Base-by-base conservation (phyloP, 2,113 vertebrate species). In the Rhynchomys soricoides region DNA sequence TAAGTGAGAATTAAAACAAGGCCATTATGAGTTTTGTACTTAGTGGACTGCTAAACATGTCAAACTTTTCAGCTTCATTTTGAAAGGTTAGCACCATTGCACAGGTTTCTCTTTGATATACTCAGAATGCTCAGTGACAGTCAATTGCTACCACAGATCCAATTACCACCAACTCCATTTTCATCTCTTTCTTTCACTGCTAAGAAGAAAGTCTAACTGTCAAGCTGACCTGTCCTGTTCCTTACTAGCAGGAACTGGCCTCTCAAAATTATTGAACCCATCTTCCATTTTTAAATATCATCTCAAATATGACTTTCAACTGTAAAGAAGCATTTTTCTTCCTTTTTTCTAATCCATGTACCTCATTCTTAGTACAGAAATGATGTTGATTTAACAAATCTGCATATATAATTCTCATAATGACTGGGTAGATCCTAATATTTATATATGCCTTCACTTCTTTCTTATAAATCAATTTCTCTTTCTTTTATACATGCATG, bases 291-390 rank as follows among this genome's bases (percentile, higher is more conserved):
- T 59, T 37, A 91, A 96, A 94, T 74, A 48, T 0, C 12, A 83
- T 78, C 92, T 93, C 24, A 96, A 77, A 89, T n/a, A 55, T 55
- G 24, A 89, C 15, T 93, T 97, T 79, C 77, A 87, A 40, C 17
- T 17, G 81, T 66, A 90, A 89, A 64, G 75, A 24, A 86, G 19
- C 12, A 6, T 55, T 68, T 16, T 77, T 34, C 40, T 75, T 34
- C 50, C 13, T 5, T 50, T 48, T 21, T 59, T 37, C 43, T 94
- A 88, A 74, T 64, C 29, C 13, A 8, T 68, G 1, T 0, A 3
- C 1, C 15, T 24, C 13, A 37, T 70, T 1, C 8, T 15, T 52
- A n/a, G n/a, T 34, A 8, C 16, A 89, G 1, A 37, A 73, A 37
- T 52, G 8, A 81, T 68, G 87, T 79, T 34, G 1, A 2, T 62